A percentile compares a stretch with the other conserved stretches of the same genome.
These are phyloP conservation scores for Akabosia matsudoensis DNA, from an alignment of 1,140 invertebrate species.

Conservation along the genomic window DNA sequence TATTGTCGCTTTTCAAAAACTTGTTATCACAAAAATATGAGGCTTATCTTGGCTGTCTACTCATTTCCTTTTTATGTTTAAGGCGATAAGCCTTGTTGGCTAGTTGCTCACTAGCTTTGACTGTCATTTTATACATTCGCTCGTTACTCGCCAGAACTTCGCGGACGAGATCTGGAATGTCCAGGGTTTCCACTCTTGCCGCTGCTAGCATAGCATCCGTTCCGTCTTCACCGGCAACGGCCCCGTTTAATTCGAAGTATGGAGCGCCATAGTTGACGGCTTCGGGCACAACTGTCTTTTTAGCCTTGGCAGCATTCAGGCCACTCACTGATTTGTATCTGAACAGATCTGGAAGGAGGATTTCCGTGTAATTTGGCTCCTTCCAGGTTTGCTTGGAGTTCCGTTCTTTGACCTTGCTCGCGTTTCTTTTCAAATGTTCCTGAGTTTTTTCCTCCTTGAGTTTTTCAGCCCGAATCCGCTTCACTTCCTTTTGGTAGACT, in stretches of 20 bases:
- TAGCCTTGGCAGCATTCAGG: neutral
- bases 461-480: neutral
- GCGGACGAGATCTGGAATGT: constrained; percentile 5
- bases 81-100: neutral
- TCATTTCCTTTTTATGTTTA: neutral
- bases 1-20: too few species aligned
- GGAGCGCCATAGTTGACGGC: constrained; percentile 7
- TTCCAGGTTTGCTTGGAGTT: neutral
- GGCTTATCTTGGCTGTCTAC: neutral
- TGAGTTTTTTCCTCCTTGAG: neutral
- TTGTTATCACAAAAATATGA: neutral
- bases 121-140: constrained; percentile 20
- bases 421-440: neutral
- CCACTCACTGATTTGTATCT: constrained; percentile 18
- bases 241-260: constrained; percentile 4
- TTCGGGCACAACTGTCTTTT: neutral
- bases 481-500: constrained; percentile 19
- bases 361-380: constrained; percentile 4
- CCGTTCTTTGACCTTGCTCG: neutral
- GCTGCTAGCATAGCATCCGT: neutral
- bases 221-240: neutral
- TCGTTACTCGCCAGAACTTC: constrained; percentile 18
- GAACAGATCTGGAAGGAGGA: constrained; percentile 3
- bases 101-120: neutral
- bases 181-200: neutral